Base-by-base conservation (phyloP, 2,113 vertebrate species). In the Phalacrocorax brasilianus region DNA sequence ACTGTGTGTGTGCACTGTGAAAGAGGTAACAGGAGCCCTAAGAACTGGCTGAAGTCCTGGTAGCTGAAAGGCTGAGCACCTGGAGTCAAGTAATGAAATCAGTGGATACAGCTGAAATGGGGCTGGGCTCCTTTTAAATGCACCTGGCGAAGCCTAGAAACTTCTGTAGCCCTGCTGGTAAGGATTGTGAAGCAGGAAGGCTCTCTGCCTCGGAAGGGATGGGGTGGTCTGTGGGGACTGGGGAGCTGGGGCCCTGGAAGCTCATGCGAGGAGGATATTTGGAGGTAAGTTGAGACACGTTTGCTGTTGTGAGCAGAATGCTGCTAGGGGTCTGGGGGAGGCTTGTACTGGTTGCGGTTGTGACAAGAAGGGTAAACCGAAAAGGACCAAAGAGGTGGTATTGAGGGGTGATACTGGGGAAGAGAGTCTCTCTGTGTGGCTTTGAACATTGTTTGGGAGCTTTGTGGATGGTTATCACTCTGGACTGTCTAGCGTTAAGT, bases 321-420 rank as follows among this genome's bases (percentile, higher is more conserved):
- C 58, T 63, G 2, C n/a, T 74, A 53, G 33, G 11, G 53, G 12
- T 2, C 26, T 35, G n/a, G 20, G 9, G 16, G 17, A 61, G 5
- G 4, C 22, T 73, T 53, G 26, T 67, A 17, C 7, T 0, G 49
- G 2, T 32, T 15, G 12, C 4, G 20, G 7, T 47, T 0, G 0
- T 68, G 32, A 33, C 30, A 21, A 32, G 66, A 68, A 68, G 14
- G 23, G 32, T 55, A 30, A 63, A 74, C 6, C 2, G 5, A 26
- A 80, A 70, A 65, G 26, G 53, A 47, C 11, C 14, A 42, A 70
- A 47, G 42, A 63, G 16, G 9, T 53, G n/a, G 4, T 59, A 19
- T 8, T 79, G 56, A 42, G 24, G 35, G 47, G 33, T 9, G 6
- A 32, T 68, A 23, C 2, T 66, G 35, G 33, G 27, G 28, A 74